These are phyloP conservation scores for Micoletzkya japonica DNA, from an alignment of 2,888 invertebrate genomes.

Conservation along the genomic window DNA sequence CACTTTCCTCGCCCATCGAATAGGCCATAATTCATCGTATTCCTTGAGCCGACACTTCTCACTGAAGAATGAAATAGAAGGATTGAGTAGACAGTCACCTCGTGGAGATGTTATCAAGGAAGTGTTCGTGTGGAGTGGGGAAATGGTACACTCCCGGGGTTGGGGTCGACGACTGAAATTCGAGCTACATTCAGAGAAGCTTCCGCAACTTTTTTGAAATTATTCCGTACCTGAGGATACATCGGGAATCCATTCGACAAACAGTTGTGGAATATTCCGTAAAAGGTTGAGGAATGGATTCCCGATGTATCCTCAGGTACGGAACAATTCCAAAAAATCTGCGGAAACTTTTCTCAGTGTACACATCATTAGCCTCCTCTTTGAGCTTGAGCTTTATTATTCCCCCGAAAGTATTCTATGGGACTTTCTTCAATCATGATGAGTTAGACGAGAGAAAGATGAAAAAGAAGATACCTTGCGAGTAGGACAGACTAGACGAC, in stretches of 20 bases:
- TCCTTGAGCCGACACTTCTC: conserved; percentile 51
- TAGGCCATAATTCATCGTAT: conserved; percentile 62
- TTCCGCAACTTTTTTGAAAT: background rate
- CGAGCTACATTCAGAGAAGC: background rate
- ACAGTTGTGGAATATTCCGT: too few species aligned
- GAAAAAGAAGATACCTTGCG: background rate
- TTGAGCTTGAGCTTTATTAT: too few species aligned
- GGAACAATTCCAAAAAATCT: too few species aligned
- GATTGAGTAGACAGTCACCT: background rate
- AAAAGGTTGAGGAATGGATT: background rate
- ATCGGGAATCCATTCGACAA: too few species aligned
- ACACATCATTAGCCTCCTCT: too few species aligned
- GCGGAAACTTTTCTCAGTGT: too few species aligned
- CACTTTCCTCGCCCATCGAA: conserved; percentile 49
- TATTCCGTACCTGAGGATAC: too few species aligned
- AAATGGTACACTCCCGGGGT: conserved; percentile 25
- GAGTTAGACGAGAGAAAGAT: too few species aligned
- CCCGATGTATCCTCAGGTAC: too few species aligned
- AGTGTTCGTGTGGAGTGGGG: conserved; percentile 30
- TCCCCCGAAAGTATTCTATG: too few species aligned
- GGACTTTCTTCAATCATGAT: too few species aligned
- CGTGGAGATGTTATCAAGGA: conserved; percentile 17
- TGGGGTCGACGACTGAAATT: background rate
- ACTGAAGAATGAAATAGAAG: conserved; percentile 25
- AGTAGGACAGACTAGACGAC: conserved; percentile 51